Base-by-base conservation (phyloP, 2,113 vertebrate species). In the Triplophysa siluroides region DNA sequence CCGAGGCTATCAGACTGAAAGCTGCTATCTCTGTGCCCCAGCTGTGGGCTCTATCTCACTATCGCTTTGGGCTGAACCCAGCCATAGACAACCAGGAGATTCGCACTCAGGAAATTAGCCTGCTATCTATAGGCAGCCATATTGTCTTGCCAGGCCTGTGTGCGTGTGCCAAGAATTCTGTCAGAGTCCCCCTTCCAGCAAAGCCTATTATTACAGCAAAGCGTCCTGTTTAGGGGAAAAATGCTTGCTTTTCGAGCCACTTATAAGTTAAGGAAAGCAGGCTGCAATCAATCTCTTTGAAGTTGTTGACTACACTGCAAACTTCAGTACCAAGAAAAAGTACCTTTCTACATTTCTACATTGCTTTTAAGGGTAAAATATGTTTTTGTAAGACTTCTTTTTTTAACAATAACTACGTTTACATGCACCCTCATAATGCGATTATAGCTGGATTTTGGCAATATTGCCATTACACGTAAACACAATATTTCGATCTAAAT, bases 21-120 rank as follows among this genome's bases (percentile, higher is more conserved):
- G 90, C 67, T 88, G 87, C 91, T 93, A 94, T 94, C 93, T 91
- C 79, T 85, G 88, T 85, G 91, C 91, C 92, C 91, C 92, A 94
- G 92, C 93, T 92, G 90, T 88, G 90, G 80, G 86, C 83, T 84
- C 87, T 93, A 88, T 93, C 92, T 76, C 81, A 83, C 82, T 85
- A 92, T 94, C 91, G 78, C 73, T 86, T 90, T 89, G 87, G 91
- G 85, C 92, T 88, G 90, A 91, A 92, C 90, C 92, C 88, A 88
- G 81, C 84, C 83, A 81, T 86, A 82, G 88, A 86, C 84, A 87
- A 83, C 87, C 83, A 64, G 84, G 81, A 84, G 66, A 61, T 82
- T 60, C 67, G 65, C 80, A 82, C 58, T 73, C 75, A 77, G 56
- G 76, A 82, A 82, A 66, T 43, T 47, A 69, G 73, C 52, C 47